Evolutionary conservation across 2,113 vertebrate species (phyloP).

Genomic region (Psilopsiagon aymara): DNA sequence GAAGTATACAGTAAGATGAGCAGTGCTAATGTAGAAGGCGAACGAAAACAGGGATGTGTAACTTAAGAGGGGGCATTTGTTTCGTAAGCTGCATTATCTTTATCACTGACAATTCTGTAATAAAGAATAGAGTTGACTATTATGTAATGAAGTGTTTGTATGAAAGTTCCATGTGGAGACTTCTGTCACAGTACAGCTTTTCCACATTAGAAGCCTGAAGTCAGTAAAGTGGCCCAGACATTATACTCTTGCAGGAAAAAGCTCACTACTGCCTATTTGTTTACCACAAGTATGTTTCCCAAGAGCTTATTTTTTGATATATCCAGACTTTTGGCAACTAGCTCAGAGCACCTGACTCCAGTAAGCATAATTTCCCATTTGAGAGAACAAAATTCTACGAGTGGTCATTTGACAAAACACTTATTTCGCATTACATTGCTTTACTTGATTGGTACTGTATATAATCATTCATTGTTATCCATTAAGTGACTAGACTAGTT

Average conservation of each 20-base stretch:
- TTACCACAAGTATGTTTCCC: constrained; percentile 9
- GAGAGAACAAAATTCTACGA: constrained; percentile 21
- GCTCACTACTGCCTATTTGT: constrained; percentile 4
- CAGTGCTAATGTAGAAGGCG: neutral
- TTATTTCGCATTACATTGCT: constrained; percentile 7
- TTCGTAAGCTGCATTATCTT: neutral
- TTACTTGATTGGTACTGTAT: constrained; percentile 17
- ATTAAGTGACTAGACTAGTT: constrained; percentile 48
- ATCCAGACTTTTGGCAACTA: constrained; percentile 16
- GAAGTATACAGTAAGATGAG: neutral
- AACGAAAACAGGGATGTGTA: neutral
- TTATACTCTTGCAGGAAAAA: neutral
- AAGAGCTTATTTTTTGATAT: neutral
- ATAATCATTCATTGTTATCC: constrained; percentile 56
- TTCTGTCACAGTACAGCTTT: neutral
- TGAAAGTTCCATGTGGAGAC: neutral
- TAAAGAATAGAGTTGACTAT: neutral
- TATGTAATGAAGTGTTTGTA: neutral
- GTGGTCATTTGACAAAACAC: constrained; percentile 13
- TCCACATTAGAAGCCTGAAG: neutral
- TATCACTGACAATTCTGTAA: neutral
- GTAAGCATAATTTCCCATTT: neutral
- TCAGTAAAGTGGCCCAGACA: neutral
- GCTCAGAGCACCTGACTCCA: constrained; percentile 39
- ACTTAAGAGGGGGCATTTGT: neutral